phyloP scores from a whole-genome alignment of 2,113 vertebrate species.

The Psammodynastes pulverulentus region DNA sequence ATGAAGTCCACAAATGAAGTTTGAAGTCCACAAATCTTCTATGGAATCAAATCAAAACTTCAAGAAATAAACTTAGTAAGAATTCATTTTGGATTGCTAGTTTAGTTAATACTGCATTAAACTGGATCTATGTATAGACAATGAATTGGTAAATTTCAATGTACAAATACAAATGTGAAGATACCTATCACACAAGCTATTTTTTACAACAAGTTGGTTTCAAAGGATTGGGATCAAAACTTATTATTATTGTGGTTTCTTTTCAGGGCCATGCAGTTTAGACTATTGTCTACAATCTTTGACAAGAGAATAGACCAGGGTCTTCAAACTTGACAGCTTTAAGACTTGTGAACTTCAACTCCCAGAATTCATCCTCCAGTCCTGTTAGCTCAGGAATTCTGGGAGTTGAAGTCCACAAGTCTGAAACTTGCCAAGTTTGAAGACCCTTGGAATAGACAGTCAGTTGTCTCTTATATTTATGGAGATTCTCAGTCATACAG shows the following conservation, averaged over 20 bases:
- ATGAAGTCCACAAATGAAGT: no score
- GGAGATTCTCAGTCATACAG: no score
- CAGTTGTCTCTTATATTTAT: not conserved
- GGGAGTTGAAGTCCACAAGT: no score
- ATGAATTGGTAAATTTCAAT: not conserved
- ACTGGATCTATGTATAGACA: not conserved
- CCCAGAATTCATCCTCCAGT: no score
- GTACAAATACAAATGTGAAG: not conserved
- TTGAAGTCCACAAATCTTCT: no score
- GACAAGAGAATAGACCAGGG: not conserved
- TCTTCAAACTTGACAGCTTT: no score
- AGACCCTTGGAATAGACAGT: no score
- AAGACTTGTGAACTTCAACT: no score
- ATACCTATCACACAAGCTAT: not conserved
- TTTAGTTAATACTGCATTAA: not conserved
- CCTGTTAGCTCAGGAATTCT: no score
- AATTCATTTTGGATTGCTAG: not conserved
- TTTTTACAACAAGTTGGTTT: not conserved
- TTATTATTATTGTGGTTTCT: not conserved
- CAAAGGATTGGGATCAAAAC: not conserved
- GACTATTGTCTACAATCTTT: not conserved
- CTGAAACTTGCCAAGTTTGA: no score
- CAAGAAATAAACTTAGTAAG: conserved; percentile 1
- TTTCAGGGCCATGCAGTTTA: not conserved
- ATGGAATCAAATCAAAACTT: conserved; percentile 5